These are phyloP conservation scores for Eristalis tenax DNA, from an alignment of 2,888 invertebrate genomes.

Conservation along the genomic window DNA sequence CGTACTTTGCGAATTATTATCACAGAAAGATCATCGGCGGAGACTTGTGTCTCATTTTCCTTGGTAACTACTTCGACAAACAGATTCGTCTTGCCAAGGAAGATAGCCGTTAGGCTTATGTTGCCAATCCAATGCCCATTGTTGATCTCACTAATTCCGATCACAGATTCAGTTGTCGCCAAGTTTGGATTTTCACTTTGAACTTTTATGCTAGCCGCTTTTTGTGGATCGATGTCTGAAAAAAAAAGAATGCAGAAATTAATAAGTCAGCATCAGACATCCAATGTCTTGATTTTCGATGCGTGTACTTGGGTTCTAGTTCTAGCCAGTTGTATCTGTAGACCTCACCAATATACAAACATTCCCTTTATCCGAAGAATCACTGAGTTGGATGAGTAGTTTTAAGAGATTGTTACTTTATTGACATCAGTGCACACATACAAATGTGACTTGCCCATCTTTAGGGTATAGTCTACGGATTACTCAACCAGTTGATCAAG, in stretches of 20 bases:
- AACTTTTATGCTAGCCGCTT: conserved; percentile 74
- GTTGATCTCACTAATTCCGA: conserved; percentile 71
- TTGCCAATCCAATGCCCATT: conserved; percentile 76
- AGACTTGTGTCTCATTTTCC: conserved; percentile 73
- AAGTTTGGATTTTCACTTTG: conserved; percentile 73
- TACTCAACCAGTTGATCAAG: too few species aligned
- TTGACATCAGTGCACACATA: too few species aligned
- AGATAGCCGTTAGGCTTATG: conserved; percentile 75
- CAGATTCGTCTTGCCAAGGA: conserved; percentile 78
- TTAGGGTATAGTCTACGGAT: too few species aligned
- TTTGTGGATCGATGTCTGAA: conserved; percentile 70
- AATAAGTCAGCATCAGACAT: not conserved
- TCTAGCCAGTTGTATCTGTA: too few species aligned
- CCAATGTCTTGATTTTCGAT: too few species aligned
- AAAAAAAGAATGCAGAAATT: not conserved
- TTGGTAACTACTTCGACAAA: conserved; percentile 74
- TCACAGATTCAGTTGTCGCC: conserved; percentile 74
- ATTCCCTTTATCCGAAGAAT: too few species aligned
- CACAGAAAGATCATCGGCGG: conserved; percentile 81
- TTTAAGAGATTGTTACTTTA: too few species aligned
- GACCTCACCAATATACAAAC: too few species aligned
- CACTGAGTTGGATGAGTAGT: too few species aligned
- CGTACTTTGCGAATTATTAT: conserved; percentile 85
- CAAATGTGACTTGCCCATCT: too few species aligned
- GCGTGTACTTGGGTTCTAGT: too few species aligned